Evolutionary conservation across 2,113 vertebrate species (phyloP).

Genomic region (Montifringilla adamsi): DNA sequence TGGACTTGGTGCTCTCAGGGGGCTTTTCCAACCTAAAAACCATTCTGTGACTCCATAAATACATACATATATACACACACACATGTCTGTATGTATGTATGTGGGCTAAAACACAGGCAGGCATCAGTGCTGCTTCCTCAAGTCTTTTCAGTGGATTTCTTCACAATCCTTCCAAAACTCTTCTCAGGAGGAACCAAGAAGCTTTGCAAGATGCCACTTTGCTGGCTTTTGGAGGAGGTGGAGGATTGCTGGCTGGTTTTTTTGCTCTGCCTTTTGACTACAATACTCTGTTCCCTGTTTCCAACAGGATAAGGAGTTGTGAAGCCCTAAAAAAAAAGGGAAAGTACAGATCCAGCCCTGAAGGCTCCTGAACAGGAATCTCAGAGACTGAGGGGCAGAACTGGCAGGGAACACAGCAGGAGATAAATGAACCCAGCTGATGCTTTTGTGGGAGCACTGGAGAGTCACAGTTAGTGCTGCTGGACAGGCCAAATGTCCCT

Average conservation of each 20-base stretch:
- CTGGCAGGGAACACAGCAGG: not conserved
- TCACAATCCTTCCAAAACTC: not conserved
- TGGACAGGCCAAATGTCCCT: not conserved
- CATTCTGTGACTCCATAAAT: not conserved
- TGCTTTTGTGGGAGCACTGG: not conserved
- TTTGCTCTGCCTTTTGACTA: not conserved
- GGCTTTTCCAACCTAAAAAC: not conserved
- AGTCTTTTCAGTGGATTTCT: not conserved
- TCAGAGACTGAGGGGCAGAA: not conserved
- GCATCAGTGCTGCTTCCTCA: not conserved
- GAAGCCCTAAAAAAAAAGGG: not conserved
- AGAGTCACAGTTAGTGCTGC: not conserved
- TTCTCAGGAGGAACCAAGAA: not conserved
- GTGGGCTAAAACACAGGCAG: not conserved
- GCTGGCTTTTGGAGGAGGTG: not conserved
- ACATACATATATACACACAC: not conserved
- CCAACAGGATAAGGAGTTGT: not conserved
- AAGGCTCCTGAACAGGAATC: not conserved
- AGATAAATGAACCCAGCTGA: not conserved
- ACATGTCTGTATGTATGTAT: rapidly evolving
- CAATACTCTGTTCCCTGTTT: not conserved
- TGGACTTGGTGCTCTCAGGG: not conserved
- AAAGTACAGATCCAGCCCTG: not conserved
- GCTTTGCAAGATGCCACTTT: not conserved
- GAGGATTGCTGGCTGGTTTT: not conserved